Percentiles rank a stretch among this genome's conserved stretches.
phyloP scores from a whole-genome alignment of 2,797 vertebrate genomes.

The Urocyon cinereoargenteus region DNA sequence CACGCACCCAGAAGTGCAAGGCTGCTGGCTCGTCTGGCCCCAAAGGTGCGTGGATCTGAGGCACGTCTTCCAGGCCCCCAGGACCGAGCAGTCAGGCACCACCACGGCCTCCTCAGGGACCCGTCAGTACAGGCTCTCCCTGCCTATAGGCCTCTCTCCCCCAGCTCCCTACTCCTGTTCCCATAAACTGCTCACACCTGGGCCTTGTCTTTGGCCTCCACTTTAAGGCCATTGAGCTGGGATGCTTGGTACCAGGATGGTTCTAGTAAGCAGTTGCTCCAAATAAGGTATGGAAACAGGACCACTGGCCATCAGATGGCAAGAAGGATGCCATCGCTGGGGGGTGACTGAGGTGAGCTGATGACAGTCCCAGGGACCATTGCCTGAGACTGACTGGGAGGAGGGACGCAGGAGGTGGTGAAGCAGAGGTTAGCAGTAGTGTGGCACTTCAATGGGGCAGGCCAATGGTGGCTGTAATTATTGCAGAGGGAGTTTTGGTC shows the following conservation, averaged over 20 bases:
- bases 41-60: neutral
- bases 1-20: neutral
- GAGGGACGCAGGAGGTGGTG: neutral
- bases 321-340: neutral
- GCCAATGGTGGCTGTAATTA: neutral
- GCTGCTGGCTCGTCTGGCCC: rapidly evolving
- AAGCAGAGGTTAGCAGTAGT: too few relatives aligned
- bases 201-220: neutral
- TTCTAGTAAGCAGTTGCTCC: neutral
- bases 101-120: neutral
- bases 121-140: neutral
- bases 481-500: neutral
- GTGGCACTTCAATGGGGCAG: too few relatives aligned
- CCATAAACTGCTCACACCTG: neutral
- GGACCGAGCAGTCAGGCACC: neutral
- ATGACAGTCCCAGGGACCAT: neutral
- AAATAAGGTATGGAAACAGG: neutral
- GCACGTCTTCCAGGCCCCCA: rapidly evolving
- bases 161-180: neutral
- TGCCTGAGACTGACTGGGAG: neutral
- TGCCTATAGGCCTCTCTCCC: neutral
- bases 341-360: neutral
- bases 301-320: neutral
- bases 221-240: neutral
- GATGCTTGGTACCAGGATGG: neutral